These are phyloP conservation scores for Tenthredo notha DNA, from an alignment of 2,888 invertebrate genomes.

Conservation along the genomic window DNA sequence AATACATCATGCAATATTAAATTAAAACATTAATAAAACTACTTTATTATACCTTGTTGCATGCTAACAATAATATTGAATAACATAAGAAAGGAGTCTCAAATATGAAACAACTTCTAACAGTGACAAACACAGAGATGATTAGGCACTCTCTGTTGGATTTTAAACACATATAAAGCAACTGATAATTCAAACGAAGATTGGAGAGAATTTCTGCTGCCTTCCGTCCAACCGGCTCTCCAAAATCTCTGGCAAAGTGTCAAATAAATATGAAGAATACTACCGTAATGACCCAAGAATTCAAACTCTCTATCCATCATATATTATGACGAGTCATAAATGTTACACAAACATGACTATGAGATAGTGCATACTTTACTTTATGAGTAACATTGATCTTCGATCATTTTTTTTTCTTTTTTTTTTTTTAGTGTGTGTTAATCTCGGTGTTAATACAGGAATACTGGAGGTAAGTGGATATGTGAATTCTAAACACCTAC, in stretches of 20 bases:
- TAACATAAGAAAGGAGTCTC: not conserved
- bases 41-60: constrained; percentile 39
- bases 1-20: constrained; percentile 63
- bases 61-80: constrained; percentile 15
- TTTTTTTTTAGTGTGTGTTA: not conserved
- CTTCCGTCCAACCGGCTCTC: not conserved
- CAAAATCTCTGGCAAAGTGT: not conserved
- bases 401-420: not conserved
- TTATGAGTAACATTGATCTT: not conserved
- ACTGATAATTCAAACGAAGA: not conserved
- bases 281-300: not conserved
- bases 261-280: constrained; percentile 14
- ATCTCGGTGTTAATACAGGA: not conserved
- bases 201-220: not conserved
- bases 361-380: not conserved
- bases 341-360: not conserved
- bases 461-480: constrained; percentile 38
- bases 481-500: constrained; percentile 27
- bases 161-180: not conserved
- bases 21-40: constrained; percentile 17
- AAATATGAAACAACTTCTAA: not conserved
- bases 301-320: not conserved
- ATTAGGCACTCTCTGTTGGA: not conserved
- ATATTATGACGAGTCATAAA: not conserved
- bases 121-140: not conserved